Conservation (phyloP, 1,140 invertebrate genomes). For the Magallana ariakensis region DNA sequence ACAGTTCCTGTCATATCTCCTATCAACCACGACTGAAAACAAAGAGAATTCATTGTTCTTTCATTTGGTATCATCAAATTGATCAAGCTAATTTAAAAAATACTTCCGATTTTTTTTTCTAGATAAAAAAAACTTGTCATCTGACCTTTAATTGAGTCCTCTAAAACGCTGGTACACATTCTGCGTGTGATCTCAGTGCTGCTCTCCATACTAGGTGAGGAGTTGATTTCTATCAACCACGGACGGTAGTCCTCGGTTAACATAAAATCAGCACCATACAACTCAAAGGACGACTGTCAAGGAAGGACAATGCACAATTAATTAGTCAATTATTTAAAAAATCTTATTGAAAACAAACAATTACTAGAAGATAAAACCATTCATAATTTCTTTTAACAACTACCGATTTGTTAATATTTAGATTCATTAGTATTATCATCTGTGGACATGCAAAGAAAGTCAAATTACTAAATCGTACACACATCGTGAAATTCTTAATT, state of each 20-base stretch:
- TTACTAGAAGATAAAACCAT: too few species aligned
- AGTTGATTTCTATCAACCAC: constrained; percentile 97
- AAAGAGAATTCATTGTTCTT: constrained; percentile 38
- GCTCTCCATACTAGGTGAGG: constrained; percentile 92
- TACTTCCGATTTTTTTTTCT: too few species aligned
- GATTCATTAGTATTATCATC: too few species aligned
- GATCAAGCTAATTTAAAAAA: too few species aligned
- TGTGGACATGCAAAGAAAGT: too few species aligned
- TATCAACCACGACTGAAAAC: constrained; percentile 91
- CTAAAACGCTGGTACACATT: constrained; percentile 91
- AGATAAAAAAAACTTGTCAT: too few species aligned
- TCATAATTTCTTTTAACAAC: too few species aligned
- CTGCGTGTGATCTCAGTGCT: constrained; percentile 93
- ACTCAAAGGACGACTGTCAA: constrained; percentile 85
- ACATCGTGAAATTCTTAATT: too few species aligned
- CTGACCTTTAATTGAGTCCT: constrained; percentile 94
- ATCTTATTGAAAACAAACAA: too few species aligned
- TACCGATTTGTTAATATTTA: too few species aligned
- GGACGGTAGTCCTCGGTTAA: constrained; percentile 91
- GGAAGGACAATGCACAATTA: neutral
- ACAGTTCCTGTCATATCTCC: constrained; percentile 87
- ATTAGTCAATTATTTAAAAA: too few species aligned
- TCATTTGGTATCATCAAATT: neutral
- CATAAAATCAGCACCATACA: constrained; percentile 97
- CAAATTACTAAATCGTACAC: too few species aligned